Evolutionary conservation across 2,113 vertebrate genomes (phyloP).

Genomic region (Lutjanus erythropterus): DNA sequence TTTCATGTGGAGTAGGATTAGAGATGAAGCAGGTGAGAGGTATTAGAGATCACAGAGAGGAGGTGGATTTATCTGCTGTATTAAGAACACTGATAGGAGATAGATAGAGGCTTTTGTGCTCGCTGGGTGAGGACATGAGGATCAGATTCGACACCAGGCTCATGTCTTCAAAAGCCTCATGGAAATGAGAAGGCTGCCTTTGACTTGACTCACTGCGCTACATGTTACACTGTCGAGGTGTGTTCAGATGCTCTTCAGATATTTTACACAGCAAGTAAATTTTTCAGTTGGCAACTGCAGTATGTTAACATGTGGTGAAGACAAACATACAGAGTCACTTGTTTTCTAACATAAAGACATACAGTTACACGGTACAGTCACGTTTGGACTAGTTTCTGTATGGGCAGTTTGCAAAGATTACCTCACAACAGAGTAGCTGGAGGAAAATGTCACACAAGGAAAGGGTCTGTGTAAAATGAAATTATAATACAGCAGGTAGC

Average conservation of each 20-base stretch:
- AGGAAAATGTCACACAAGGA: neutral
- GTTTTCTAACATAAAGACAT: too few relatives aligned
- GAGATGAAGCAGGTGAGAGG: slow-evolving; percentile 29
- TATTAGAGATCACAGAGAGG: slow-evolving; percentile 52
- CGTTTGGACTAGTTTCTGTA: neutral
- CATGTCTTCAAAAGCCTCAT: slow-evolving; percentile 42
- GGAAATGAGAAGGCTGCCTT: slow-evolving; percentile 24
- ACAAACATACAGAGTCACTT: neutral
- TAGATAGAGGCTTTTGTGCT: slow-evolving; percentile 53
- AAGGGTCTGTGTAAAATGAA: neutral
- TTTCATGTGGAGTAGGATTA: slow-evolving; percentile 43
- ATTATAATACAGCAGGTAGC: neutral
- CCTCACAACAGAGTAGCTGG: neutral
- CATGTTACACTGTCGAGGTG: slow-evolving; percentile 6
- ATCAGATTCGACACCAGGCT: slow-evolving; percentile 33
- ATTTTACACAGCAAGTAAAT: neutral
- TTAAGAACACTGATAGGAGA: slow-evolving; percentile 60
- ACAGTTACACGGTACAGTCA: too few relatives aligned
- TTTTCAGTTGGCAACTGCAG: neutral
- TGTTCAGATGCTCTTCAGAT: neutral
- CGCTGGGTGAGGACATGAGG: slow-evolving; percentile 26
- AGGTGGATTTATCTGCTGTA: slow-evolving; percentile 54
- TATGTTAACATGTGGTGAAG: neutral
- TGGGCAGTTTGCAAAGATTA: neutral
- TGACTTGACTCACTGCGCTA: slow-evolving; percentile 9